phyloP scores from a whole-genome alignment of 2,797 vertebrate species.

The Sebastes kiyomatsui region DNA sequence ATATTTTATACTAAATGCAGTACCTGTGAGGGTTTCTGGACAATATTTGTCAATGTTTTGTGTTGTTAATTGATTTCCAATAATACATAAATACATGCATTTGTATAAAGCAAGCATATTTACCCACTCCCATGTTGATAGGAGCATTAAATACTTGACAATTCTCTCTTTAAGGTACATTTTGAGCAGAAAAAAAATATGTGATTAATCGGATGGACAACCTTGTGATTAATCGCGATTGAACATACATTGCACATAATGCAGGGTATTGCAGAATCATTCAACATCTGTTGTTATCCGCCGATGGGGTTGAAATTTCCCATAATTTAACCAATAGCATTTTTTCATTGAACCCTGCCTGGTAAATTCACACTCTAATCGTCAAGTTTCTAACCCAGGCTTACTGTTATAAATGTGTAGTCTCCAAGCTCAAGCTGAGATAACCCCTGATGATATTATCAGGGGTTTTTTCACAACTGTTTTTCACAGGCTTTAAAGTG shows the following conservation, averaged over 20 bases:
- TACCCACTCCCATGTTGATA: too few species aligned
- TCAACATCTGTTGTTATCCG: background rate
- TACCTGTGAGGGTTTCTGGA: too few species aligned
- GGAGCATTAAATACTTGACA: too few species aligned
- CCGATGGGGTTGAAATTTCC: background rate
- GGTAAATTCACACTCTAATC: background rate
- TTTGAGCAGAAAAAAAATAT: accelerated
- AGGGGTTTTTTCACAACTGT: background rate
- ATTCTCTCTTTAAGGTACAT: too few species aligned
- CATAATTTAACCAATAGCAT: background rate
- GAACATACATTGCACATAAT: background rate
- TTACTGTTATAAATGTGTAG: background rate
- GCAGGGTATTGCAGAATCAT: accelerated
- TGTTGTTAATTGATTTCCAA: too few species aligned
- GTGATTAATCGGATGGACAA: too few species aligned
- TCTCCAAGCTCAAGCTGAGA: background rate
- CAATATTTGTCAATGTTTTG: too few species aligned
- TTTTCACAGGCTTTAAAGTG: background rate
- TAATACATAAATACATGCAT: too few species aligned
- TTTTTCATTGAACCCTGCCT: background rate
- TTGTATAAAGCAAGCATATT: too few species aligned
- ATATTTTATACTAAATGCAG: too few species aligned
- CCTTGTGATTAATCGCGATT: too few species aligned
- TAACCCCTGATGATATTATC: background rate
- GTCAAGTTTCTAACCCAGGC: background rate